These are phyloP conservation scores for Sinocyclocheilus maitianheensis DNA, from an alignment of 2,113 vertebrate species.

Conservation along the genomic window DNA sequence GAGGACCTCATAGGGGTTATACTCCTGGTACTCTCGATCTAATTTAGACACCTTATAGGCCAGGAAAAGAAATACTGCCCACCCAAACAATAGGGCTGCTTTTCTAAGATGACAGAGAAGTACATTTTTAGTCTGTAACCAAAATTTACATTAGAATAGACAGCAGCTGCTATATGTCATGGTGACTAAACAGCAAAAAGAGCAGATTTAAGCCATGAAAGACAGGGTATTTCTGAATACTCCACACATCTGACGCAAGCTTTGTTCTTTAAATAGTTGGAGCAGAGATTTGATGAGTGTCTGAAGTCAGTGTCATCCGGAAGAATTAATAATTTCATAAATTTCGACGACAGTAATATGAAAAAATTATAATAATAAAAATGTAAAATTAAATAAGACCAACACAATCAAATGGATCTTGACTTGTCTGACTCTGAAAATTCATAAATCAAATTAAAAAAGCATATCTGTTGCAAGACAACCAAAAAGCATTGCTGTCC, in stretches of 20 bases:
- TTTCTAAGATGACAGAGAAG: conserved; percentile 79
- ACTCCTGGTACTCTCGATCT: conserved; percentile 97
- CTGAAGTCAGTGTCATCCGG: neutral
- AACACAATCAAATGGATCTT: too few species aligned
- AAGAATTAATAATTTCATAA: neutral
- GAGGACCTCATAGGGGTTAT: conserved; percentile 97
- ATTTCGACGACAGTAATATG: neutral
- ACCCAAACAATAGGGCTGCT: conserved; percentile 91
- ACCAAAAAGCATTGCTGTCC: too few species aligned
- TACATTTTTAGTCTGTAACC: neutral
- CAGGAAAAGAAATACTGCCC: conserved; percentile 95
- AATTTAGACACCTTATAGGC: conserved; percentile 98
- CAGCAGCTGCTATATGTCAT: neutral
- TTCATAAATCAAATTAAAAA: too few species aligned
- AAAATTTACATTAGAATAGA: neutral
- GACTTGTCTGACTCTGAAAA: too few species aligned
- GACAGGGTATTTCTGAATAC: neutral
- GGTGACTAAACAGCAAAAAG: neutral
- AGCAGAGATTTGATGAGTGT: neutral
- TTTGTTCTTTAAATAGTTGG: neutral
- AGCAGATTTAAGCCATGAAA: neutral
- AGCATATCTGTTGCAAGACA: too few species aligned
- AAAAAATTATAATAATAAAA: too few species aligned
- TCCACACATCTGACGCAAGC: neutral
- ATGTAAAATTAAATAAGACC: neutral